Evolutionary conservation across 2,113 vertebrate species (phyloP).

Genomic region (Mesitornis unicolor): DNA sequence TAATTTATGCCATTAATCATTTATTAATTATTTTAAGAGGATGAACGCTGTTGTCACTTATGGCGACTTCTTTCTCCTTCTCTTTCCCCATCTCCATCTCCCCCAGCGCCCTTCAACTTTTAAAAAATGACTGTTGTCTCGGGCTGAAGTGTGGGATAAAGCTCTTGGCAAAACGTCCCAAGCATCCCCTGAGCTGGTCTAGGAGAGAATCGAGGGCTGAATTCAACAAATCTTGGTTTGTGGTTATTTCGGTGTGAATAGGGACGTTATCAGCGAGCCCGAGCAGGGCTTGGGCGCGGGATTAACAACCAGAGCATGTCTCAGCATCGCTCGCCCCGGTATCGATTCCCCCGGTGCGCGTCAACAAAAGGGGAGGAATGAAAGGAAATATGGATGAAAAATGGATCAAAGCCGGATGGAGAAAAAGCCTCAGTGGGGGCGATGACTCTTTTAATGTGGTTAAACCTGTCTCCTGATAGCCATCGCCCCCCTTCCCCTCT

Average conservation of each 20-base stretch:
- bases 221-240: accelerated
- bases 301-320: conserved; percentile 43
- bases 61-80: not conserved
- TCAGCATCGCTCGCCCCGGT: not conserved
- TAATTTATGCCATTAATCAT: conserved; percentile 57
- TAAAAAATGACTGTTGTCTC: not conserved
- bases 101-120: not conserved
- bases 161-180: not conserved
- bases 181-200: not conserved
- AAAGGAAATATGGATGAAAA: conserved; percentile 63
- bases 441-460: conserved; percentile 23
- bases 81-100: not conserved
- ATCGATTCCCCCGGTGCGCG: conserved; percentile 15
- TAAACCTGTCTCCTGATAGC: conserved; percentile 44
- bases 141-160: not conserved
- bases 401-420: conserved; percentile 60
- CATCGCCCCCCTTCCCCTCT: conserved; percentile 29
- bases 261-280: accelerated
- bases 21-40: conserved; percentile 47
- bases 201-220: accelerated
- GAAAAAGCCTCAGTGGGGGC: conserved; percentile 21
- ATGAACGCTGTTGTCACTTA: not conserved
- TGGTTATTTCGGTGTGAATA: accelerated
- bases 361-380: conserved; percentile 53
- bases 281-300: not conserved